These are phyloP conservation scores for Cheilosia urbana DNA, from an alignment of 2,888 invertebrate species.

Conservation along the genomic window DNA sequence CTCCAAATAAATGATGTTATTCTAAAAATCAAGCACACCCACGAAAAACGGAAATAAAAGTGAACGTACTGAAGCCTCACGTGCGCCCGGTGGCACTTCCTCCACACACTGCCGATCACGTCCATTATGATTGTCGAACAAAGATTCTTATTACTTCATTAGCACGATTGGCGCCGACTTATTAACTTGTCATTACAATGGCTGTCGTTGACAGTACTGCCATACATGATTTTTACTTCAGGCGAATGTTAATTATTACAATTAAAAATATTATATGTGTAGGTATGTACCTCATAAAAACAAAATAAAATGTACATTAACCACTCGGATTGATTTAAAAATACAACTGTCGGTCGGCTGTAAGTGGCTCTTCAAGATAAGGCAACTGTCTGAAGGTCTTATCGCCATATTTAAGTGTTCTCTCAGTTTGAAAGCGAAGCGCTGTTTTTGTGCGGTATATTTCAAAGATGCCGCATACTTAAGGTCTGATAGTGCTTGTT, in stretches of 20 bases:
- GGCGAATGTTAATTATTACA: conserved; percentile 34
- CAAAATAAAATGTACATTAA: background rate
- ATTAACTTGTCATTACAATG: conserved; percentile 8
- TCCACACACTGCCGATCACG: background rate
- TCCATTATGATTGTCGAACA: background rate
- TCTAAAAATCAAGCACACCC: too few relatives aligned
- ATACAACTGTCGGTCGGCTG: conserved; percentile 11
- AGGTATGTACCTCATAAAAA: conserved; percentile 6
- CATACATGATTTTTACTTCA: conserved; percentile 18
- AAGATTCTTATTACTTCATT: background rate
- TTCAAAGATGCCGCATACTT: conserved; percentile 32
- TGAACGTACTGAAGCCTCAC: too few relatives aligned
- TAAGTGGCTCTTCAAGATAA: conserved; percentile 40
- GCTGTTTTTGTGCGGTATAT: conserved; percentile 37
- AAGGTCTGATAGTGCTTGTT: background rate
- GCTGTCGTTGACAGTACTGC: background rate
- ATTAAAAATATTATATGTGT: conserved; percentile 6
- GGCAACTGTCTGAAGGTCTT: conserved; percentile 43
- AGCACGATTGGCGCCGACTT: background rate
- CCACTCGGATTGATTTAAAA: background rate
- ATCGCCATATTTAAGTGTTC: conserved; percentile 57
- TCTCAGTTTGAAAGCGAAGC: conserved; percentile 6
- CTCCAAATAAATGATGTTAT: too few relatives aligned
- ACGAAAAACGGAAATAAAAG: too few relatives aligned
- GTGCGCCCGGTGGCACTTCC: background rate